Base-by-base conservation (phyloP, 2,888 invertebrate genomes). In the Synanthedon vespiformis region DNA sequence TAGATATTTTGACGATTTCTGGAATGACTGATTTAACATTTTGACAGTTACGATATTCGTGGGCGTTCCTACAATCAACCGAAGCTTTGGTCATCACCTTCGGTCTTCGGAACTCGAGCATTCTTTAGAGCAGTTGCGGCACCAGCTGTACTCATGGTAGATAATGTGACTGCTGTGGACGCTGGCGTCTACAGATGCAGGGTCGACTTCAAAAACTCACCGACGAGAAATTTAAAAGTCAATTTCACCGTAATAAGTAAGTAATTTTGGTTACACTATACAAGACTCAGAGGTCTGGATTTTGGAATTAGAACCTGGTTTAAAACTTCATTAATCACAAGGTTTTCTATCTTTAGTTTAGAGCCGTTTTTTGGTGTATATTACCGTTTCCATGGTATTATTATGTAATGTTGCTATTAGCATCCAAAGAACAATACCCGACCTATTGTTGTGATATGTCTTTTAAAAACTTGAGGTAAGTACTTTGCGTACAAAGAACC, bases 231-330 rank as follows among this genome's bases (percentile, higher is more conserved):
- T 80, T 91, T 94, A 67, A 93, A 93, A 89, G 95, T 96, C 81
- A 95, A 95, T 86, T 91, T 96, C 72, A 95, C 94, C 68, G 93
- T 96, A 68, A 95, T 96, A 82, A 93, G 96, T 96, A 88, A 94
- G 95, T 92, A 62, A 13, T 47, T 50, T 47, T 10, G 13, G 11
- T 1, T 34, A 34, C 27, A 8, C 4, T 27, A 27, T 27, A 27
- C 8, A 8, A 27, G 0, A 27, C 8, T 27, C 18, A 22, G 18
- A 22, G 4, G 18, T 22, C 18, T 22, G 18, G 18, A 22, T 22
- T 22, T 22, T 4, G 18, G 18, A 22, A 22, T 27, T 27, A 27
- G 27, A 27, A 8, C 8, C 27, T 27, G 8, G 6, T 27, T 27
- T 27, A 27, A 1, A 10, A 10, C 34, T 0, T 34, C 10, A 5